Percentiles rank a stretch among this genome's conserved stretches.
Conservation (phyloP, 2,113 vertebrate genomes). For the Eretmochelys imbricata region DNA sequence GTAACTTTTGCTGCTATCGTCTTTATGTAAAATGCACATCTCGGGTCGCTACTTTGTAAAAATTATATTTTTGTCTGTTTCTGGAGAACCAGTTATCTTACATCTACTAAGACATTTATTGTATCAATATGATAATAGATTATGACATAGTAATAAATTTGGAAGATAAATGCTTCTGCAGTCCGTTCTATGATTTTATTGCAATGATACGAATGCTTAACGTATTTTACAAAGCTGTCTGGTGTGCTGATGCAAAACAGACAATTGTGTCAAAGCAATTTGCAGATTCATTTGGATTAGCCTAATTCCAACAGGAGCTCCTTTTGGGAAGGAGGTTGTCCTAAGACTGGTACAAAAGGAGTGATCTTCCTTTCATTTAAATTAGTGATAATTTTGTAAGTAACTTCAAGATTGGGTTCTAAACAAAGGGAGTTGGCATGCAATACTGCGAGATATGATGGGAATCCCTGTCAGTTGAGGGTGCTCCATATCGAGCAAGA, state of each 20-base stretch:
- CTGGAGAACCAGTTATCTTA: not conserved
- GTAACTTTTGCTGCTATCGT: not conserved
- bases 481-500: not conserved
- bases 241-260: not conserved
- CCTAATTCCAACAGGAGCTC: not conserved
- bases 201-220: not conserved
- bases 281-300: conserved; percentile 36
- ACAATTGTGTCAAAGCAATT: conserved; percentile 34
- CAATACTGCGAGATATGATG: not conserved
- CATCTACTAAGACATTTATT: not conserved
- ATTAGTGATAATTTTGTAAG: not conserved
- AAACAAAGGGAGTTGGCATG: not conserved
- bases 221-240: not conserved
- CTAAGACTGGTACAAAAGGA: not conserved
- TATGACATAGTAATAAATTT: not conserved
- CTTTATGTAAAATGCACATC: not conserved
- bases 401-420: not conserved
- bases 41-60: not conserved
- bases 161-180: not conserved
- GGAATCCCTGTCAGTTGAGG: not conserved
- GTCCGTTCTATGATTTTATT: conserved; percentile 31
- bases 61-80: conserved; percentile 10
- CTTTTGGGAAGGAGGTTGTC: not conserved
- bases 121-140: not conserved
- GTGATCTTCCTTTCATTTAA: not conserved